Evolutionary conservation across 2,797 vertebrate species (phyloP).

Genomic region (Trachurus trachurus): DNA sequence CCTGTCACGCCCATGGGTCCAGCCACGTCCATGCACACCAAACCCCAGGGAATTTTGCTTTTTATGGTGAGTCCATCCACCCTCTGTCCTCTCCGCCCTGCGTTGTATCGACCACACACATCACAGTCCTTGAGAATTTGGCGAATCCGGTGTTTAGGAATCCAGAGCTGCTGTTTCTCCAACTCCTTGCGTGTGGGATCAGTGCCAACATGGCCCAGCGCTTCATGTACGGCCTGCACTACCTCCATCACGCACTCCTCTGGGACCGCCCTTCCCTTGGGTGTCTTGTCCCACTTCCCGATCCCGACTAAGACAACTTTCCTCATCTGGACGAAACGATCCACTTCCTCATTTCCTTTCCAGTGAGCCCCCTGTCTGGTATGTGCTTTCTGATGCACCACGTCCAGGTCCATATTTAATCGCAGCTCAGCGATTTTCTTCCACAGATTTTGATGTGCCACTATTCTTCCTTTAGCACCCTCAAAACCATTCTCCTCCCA

Average conservation of each 20-base stretch:
- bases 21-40: neutral
- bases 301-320: no score
- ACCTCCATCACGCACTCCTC: neutral
- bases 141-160: rapidly evolving
- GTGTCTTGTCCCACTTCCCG: no score
- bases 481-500: no score
- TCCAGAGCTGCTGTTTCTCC: neutral
- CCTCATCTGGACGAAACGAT: no score
- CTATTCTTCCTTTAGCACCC: no score
- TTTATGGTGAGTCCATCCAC: neutral
- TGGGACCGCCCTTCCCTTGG: neutral
- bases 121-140: neutral
- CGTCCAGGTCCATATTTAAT: no score
- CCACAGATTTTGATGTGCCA: no score
- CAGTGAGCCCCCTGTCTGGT: no score
- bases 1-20: neutral
- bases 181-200: neutral
- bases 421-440: no score
- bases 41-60: neutral
- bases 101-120: neutral
- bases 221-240: neutral
- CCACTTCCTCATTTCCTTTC: no score
- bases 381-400: no score
- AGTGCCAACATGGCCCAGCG: neutral
- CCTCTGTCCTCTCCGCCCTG: neutral